Percentiles rank a stretch among this genome's conserved stretches.
These are phyloP conservation scores for Mugil cephalus DNA, from an alignment of 2,113 vertebrate genomes.

Conservation along the genomic window DNA sequence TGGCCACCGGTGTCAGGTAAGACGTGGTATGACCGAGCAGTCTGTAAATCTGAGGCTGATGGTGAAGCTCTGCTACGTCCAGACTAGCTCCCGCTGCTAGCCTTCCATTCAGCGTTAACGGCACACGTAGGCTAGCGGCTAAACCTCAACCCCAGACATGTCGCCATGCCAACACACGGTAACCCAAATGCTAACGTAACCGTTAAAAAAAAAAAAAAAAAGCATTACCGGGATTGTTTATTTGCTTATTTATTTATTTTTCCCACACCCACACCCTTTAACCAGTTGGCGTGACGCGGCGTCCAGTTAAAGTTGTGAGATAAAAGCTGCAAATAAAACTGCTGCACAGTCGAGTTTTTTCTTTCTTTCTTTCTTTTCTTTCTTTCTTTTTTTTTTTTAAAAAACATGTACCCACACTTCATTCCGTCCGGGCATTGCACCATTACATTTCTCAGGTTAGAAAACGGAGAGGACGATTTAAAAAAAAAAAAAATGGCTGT, in stretches of 20 bases:
- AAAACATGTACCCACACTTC: not conserved
- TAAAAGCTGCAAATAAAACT: conserved; percentile 25
- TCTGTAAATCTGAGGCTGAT: conserved; percentile 39
- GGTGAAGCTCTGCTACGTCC: conserved; percentile 29
- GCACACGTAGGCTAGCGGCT: conserved; percentile 56
- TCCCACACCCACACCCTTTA: conserved; percentile 9
- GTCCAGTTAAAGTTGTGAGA: conserved; percentile 47
- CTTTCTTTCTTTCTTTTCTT: too few relatives aligned
- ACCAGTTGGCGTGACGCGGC: conserved; percentile 40
- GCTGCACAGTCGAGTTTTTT: not conserved
- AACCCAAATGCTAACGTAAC: conserved; percentile 18
- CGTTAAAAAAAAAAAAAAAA: too few relatives aligned
- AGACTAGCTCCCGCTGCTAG: conserved; percentile 43
- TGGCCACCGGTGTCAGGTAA: conserved; percentile 69
- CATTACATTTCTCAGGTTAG: conserved; percentile 7
- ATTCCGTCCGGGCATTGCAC: conserved; percentile 10
- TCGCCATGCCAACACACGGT: conserved; percentile 41
- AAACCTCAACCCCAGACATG: conserved; percentile 49
- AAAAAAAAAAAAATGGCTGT: too few relatives aligned
- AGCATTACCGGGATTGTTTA: not conserved
- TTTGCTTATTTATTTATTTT: not conserved
- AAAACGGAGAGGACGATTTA: conserved; percentile 26
- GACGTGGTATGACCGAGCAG: conserved; percentile 54
- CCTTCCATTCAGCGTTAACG: conserved; percentile 26
- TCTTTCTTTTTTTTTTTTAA: too few relatives aligned